Base-by-base conservation (phyloP, 1,140 invertebrate genomes). In the Telenomus remus region DNA sequence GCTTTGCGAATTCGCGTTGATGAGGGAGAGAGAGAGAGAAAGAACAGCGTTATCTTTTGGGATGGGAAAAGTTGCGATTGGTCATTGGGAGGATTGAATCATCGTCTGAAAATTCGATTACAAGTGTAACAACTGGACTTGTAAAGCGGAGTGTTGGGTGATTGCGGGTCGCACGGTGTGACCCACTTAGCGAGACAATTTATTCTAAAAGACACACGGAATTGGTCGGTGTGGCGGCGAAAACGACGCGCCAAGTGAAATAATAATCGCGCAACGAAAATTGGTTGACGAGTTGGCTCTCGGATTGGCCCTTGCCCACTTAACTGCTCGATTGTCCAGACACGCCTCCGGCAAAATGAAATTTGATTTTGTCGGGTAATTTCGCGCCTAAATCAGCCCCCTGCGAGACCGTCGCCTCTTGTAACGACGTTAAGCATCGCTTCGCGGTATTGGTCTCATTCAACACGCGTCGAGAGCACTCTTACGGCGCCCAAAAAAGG, bases 311-410 rank as follows among this genome's bases (percentile, higher is more conserved):
- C 77, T 65, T 82, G 82, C 79, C 80, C 85, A 87, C 85, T 86
- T 86, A 83, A 80, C 50, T 81, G 80, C 83, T 84, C 85, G 85
- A 88, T 88, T 86, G 85, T 87, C 87, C 85, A 86, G 84, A 86
- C 85, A 88, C 87, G 85, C 86, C 86, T 81, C 78, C 79, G 82
- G 84, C 83, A 71, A 87, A 86, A 86, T 87, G 85, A 86, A 88
- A 88, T 88, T 88, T 87, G 82, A 86, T 88, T 88, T 87, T 88
- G 84, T 84, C 84, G 84, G 81, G 82, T 85, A 87, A 87, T 87
- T 87, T 87, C 83, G 82, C 84, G 82, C 82, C 82, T 79, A 86
- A 85, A 86, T 87, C 85, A 84, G 82, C 72, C 81, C 80, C 81
- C 81, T 70, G 54, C 65, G 56, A 51, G 61, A 49, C 13, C 65